Conservation (phyloP, 2,797 vertebrate species). For the Fistularia tabacaria region DNA sequence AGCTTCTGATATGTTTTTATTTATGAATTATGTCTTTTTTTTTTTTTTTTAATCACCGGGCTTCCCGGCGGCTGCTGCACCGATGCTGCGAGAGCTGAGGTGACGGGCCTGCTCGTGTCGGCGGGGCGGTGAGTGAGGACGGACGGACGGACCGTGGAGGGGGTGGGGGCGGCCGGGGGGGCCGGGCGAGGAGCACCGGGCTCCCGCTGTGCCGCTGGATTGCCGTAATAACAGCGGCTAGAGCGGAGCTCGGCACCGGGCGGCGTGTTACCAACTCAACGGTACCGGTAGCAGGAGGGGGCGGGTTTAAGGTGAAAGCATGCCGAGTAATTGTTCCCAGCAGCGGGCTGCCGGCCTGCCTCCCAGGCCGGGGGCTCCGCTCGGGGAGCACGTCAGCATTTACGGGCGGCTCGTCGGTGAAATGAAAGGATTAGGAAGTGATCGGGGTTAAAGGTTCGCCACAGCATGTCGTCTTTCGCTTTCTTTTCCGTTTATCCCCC, state of each 20-base stretch:
- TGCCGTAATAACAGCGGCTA: conserved; percentile 8
- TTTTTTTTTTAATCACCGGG: no score
- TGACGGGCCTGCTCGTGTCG: conserved; percentile 47
- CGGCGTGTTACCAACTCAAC: not conserved
- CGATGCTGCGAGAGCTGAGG: conserved; percentile 31
- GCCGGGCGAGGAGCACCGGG: conserved; percentile 26
- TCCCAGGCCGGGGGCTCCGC: conserved; percentile 30
- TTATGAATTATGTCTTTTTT: no score
- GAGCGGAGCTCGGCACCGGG: conserved; percentile 17
- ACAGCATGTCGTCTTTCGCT: not conserved
- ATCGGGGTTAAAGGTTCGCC: not conserved
- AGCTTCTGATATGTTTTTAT: no score
- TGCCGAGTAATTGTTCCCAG: conserved; percentile 13
- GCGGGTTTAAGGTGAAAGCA: conserved; percentile 1
- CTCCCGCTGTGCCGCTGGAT: conserved; percentile 43
- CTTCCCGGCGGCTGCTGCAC: conserved; percentile 3
- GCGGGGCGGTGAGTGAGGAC: conserved; percentile 52
- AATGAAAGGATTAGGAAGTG: conserved; percentile 54
- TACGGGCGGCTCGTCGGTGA: conserved; percentile 31
- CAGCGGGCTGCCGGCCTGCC: conserved; percentile 45
- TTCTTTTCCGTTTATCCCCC: no score
- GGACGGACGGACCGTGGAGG: conserved; percentile 33
- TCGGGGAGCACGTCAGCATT: conserved; percentile 63
- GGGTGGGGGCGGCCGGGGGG: conserved; percentile 37
- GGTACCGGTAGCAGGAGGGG: no score